Evolutionary conservation across 1,140 invertebrate genomes (phyloP), one percentile per base, ranked within the genome.

Genomic region (Calliopsis andreniformis): DNA sequence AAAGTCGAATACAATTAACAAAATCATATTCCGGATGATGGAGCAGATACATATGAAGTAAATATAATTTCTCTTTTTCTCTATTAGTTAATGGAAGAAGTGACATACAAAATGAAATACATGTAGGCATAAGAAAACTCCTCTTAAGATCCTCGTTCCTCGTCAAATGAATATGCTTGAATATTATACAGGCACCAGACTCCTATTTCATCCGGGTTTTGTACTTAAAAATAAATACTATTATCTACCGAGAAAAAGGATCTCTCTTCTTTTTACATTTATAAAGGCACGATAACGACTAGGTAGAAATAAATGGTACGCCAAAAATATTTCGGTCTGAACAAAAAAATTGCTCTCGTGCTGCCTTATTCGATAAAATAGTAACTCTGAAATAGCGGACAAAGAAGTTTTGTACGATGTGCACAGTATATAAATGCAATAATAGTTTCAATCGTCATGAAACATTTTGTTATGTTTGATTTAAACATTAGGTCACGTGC

Each of bases 1-100:
- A 82, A 82, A 69, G 68, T 59, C 70, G 68, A 73, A 72, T 82
- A 82, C 68, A 83, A 82, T 66, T 81, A 81, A 83, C 47, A 78
- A 68, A 78, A 78, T 83, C 16, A 78, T 73, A 43, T 55, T 71
- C 67, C 53, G 67, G 58, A 78, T 73, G 79, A 51, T n/a, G n/a
- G 76, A 75, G 68, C 66, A 63, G 47, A 51, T 43, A 64, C 25
- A 53, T 63, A 53, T 68, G 35, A 18, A 66, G 53, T 64, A 62
- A 80, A 82, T 58, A 81, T 71, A 62, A 30, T 14, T 28, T 1
- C 28, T 80, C 58, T 23, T 14, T n/a, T 42, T 68, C 23, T 53
- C 14, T 56, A 68, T 51, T 10, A 28, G 51, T 45, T 39, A 63
- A 23, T 39, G 35, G 20, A 55, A 66, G 35, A 70, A 53, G 12